Conservation (phyloP, 1,140 invertebrate genomes). For the Listronotus bonariensis region DNA sequence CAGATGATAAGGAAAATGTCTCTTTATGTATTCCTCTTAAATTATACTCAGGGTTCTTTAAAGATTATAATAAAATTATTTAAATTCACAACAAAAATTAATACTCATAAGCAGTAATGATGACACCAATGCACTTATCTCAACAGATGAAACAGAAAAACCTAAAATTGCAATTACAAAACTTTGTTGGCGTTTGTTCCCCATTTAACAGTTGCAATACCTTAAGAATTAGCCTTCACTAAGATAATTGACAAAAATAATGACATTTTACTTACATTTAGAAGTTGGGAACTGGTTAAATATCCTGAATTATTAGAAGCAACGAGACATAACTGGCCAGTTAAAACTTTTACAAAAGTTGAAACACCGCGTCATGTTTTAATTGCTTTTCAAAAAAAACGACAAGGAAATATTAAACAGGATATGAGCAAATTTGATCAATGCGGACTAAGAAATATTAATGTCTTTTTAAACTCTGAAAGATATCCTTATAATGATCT, state of each 20-base stretch:
- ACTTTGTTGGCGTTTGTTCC: constrained; percentile 33
- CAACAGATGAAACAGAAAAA: constrained; percentile 5
- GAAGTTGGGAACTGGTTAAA: constrained; percentile 33
- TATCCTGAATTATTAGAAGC: constrained; percentile 22
- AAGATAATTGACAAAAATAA: constrained; percentile 31
- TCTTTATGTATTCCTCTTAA: constrained; percentile 49
- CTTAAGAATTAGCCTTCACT: constrained; percentile 18
- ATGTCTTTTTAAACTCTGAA: constrained; percentile 35
- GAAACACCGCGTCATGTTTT: constrained; percentile 28
- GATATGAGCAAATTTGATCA: constrained; percentile 31
- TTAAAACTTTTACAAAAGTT: constrained; percentile 43
- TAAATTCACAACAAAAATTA: constrained; percentile 57
- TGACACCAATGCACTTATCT: constrained; percentile 41
- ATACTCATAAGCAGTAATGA: constrained; percentile 52
- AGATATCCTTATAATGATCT: constrained; percentile 48
- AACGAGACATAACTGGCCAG: constrained; percentile 24
- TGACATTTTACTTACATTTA: constrained; percentile 28
- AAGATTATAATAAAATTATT: constrained; percentile 58
- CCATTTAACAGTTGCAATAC: constrained; percentile 25
- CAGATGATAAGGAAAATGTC: too few relatives aligned
- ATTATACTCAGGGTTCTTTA: constrained; percentile 55
- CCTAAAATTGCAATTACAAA: constrained; percentile 23
- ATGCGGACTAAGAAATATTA: constrained; percentile 20
- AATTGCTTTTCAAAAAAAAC: constrained; percentile 30
- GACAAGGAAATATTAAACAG: constrained; percentile 5